Conservation (phyloP, 2,888 invertebrate species). For the Heliconius cydno region DNA sequence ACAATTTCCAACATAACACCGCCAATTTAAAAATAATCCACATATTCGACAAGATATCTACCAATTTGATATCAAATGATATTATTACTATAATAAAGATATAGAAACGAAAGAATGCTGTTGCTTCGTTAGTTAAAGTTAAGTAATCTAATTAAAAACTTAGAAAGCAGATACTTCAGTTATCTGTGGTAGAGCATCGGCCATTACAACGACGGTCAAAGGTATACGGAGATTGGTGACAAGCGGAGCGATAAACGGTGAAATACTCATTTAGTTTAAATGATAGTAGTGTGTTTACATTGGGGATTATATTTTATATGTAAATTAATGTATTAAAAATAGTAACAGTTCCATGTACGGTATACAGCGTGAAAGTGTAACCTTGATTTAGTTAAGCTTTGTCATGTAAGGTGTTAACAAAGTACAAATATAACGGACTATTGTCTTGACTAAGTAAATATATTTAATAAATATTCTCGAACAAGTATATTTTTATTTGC, state of each 20-base stretch:
- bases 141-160: slow-evolving; percentile 72
- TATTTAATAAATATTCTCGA: too few relatives aligned
- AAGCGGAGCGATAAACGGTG: slow-evolving; percentile 53
- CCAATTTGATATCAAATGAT: slow-evolving; percentile 32
- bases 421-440: too few relatives aligned
- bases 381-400: too few relatives aligned
- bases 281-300: slow-evolving; percentile 14
- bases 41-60: slow-evolving; percentile 34
- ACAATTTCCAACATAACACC: not conserved
- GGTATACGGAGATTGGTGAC: slow-evolving; percentile 53
- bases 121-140: slow-evolving; percentile 48
- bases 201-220: slow-evolving; percentile 70
- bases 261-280: slow-evolving; percentile 18
- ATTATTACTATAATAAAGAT: slow-evolving; percentile 42
- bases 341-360: not conserved
- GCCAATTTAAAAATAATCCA: slow-evolving; percentile 15
- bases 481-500: too few relatives aligned
- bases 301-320: not conserved
- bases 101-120: slow-evolving; percentile 42
- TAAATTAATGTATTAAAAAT: not conserved
- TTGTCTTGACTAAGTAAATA: too few relatives aligned
- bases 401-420: too few relatives aligned
- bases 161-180: slow-evolving; percentile 62
- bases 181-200: slow-evolving; percentile 65
- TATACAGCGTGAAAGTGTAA: too few relatives aligned